Conservation (phyloP, 2,113 vertebrate species). For the Podarcis raffonei region DNA sequence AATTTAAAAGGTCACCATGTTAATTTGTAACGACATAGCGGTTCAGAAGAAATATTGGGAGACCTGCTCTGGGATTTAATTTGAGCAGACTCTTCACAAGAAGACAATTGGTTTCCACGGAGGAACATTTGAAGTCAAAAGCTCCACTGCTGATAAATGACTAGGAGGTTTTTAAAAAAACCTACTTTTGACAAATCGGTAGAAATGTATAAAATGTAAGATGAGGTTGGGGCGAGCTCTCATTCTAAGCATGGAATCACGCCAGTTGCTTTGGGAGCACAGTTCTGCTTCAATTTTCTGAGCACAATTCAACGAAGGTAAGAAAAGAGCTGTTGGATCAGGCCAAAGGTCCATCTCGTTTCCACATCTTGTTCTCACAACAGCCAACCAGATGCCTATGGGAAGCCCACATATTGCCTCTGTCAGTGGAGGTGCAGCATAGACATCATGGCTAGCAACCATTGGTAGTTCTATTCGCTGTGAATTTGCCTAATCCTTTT, state of each 20-base stretch:
- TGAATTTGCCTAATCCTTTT: too few species aligned
- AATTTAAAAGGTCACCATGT: not conserved
- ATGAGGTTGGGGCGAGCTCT: not conserved
- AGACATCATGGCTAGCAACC: too few species aligned
- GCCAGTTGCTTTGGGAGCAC: not conserved
- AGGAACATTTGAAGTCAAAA: conserved; percentile 3
- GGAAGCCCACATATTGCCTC: too few species aligned
- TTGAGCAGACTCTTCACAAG: not conserved
- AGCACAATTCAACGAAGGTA: not conserved
- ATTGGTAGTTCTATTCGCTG: too few species aligned
- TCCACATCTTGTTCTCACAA: too few species aligned
- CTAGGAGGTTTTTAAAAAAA: not conserved
- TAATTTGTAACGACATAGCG: not conserved
- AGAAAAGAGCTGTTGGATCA: too few species aligned
- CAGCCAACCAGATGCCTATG: too few species aligned
- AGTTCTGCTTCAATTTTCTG: not conserved
- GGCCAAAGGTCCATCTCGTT: too few species aligned
- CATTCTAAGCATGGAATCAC: not conserved
- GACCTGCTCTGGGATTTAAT: not conserved
- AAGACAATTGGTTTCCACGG: not conserved
- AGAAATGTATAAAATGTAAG: not conserved
- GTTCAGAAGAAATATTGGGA: not conserved
- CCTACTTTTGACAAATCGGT: not conserved
- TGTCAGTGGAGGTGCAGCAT: too few species aligned
- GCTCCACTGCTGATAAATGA: accelerated